Percentiles rank a stretch among this genome's conserved stretches.
phyloP scores from a whole-genome alignment of 1,140 invertebrate species.

The Araneus ventricosus region DNA sequence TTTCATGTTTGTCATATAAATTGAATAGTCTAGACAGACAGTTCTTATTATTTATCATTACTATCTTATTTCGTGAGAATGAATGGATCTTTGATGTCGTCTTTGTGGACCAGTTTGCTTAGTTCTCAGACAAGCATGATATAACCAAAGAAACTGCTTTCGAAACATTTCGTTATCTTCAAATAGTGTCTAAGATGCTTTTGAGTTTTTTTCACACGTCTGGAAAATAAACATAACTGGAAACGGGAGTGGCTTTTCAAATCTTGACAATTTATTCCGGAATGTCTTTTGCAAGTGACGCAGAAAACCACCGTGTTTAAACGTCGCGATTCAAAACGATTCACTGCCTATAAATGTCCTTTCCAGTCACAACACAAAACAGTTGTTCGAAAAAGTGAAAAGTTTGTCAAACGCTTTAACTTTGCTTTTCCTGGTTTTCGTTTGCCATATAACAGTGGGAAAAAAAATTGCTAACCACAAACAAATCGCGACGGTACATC shows the following conservation, averaged over 20 bases:
- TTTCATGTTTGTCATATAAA: too few species aligned
- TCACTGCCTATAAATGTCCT: not conserved
- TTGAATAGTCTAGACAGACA: too few species aligned
- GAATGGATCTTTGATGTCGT: not conserved
- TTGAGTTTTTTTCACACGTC: not conserved
- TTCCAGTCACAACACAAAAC: not conserved
- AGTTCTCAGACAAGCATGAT: not conserved
- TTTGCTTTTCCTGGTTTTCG: not conserved
- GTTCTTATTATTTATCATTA: not conserved
- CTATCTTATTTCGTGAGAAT: not conserved
- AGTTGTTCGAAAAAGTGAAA: not conserved
- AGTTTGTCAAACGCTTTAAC: conserved; percentile 10
- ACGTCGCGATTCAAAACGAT: not conserved
- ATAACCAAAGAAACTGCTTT: not conserved
- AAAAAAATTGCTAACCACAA: not conserved
- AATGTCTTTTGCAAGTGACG: not conserved
- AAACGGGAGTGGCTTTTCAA: not conserved
- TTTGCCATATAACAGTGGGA: not conserved
- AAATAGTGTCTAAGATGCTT: not conserved
- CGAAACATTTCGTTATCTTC: not conserved
- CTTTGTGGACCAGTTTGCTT: too few species aligned
- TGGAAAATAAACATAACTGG: not conserved
- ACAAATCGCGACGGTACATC: not conserved
- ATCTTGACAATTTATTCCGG: not conserved
- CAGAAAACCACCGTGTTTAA: not conserved